phyloP scores from a whole-genome alignment of 2,113 vertebrate genomes.

The Dromaius novaehollandiae region DNA sequence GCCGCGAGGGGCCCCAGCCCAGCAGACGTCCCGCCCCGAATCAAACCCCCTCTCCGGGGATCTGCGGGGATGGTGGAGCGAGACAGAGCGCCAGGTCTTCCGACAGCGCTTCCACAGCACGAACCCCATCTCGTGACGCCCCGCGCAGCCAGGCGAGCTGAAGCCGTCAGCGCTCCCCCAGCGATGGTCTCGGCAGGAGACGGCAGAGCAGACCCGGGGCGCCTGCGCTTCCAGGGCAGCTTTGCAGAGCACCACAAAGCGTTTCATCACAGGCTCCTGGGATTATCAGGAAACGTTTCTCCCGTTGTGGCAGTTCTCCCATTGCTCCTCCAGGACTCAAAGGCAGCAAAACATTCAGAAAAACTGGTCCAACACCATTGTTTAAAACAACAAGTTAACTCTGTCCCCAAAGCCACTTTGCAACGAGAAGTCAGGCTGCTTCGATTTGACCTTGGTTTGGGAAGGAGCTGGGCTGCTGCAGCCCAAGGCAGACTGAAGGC shows the following conservation, averaged over 20 bases:
- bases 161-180: neutral
- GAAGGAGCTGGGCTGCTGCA: neutral
- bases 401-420: neutral
- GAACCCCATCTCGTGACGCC: neutral
- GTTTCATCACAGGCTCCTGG: neutral
- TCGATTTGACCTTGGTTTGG: neutral
- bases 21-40: neutral
- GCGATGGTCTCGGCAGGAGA: too few species aligned
- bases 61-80: rapidly evolving
- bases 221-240: neutral
- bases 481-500: neutral
- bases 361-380: neutral
- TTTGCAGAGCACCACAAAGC: neutral
- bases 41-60: neutral
- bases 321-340: too few species aligned
- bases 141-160: neutral
- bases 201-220: neutral
- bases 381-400: neutral
- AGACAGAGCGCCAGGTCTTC: too few species aligned
- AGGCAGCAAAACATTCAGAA: neutral
- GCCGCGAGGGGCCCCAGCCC: neutral
- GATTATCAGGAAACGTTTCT: neutral
- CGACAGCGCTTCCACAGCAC: neutral
- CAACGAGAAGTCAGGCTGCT: neutral
- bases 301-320: neutral